phyloP scores from a whole-genome alignment of 2,113 vertebrate genomes.

The Pagrus major region DNA sequence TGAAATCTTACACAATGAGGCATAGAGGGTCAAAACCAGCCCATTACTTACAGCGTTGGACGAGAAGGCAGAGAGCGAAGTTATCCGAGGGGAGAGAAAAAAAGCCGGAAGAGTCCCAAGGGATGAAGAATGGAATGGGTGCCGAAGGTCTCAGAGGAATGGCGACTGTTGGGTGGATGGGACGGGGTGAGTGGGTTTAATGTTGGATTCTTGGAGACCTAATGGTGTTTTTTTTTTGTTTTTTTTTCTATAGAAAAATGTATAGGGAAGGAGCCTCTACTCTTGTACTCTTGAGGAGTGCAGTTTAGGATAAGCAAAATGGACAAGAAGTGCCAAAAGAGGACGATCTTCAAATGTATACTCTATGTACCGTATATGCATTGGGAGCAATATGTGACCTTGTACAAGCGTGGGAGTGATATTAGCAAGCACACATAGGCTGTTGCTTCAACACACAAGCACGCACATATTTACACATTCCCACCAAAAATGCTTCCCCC shows the following conservation, averaged over 20 bases:
- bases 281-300: neutral
- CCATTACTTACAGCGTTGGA: constrained; percentile 77
- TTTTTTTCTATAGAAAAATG: neutral
- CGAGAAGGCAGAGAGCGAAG: constrained; percentile 54
- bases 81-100: constrained; percentile 64
- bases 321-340: neutral
- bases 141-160: constrained; percentile 42
- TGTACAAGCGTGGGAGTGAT: neutral
- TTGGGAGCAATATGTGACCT: neutral
- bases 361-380: neutral
- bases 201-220: constrained; percentile 15
- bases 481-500: constrained; percentile 5
- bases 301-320: neutral
- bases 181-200: constrained; percentile 13
- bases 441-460: constrained; percentile 1
- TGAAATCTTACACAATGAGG: constrained; percentile 84
- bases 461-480: neutral
- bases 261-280: neutral
- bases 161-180: neutral
- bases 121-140: constrained; percentile 62
- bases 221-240: neutral
- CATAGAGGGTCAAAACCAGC: constrained; percentile 73
- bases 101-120: constrained; percentile 22
- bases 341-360: neutral
- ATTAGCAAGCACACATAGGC: neutral